A percentile compares a stretch with the other conserved stretches of the same genome.
phyloP scores from a whole-genome alignment of 2,113 vertebrate species.

The Gila orcuttii region DNA sequence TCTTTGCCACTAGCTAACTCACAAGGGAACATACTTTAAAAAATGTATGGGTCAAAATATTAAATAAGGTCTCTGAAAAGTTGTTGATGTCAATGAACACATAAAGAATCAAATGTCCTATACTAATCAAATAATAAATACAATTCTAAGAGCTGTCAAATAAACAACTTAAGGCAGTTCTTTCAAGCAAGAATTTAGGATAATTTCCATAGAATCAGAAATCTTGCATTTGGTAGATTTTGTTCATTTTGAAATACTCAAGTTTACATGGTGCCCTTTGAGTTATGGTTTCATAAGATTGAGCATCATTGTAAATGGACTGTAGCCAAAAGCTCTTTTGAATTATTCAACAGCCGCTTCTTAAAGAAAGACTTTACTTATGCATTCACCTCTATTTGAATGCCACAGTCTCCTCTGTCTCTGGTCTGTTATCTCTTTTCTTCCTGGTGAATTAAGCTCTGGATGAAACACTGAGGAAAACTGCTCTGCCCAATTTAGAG shows the following conservation, averaged over 20 bases:
- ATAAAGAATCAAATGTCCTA: background rate
- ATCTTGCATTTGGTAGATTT: background rate
- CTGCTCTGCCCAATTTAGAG: constrained; percentile 38
- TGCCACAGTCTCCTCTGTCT: constrained; percentile 10
- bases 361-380: constrained; percentile 7
- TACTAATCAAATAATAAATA: background rate
- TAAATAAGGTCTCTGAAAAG: background rate
- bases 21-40: background rate
- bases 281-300: constrained; percentile 31
- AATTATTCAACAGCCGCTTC: constrained; percentile 45
- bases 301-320: constrained; percentile 23
- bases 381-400: constrained; percentile 23
- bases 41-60: background rate
- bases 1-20: constrained; percentile 8
- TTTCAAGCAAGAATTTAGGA: background rate
- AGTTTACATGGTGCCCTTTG: background rate
- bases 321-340: constrained; percentile 29
- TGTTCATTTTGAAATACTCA: background rate
- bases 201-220: background rate
- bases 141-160: background rate
- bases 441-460: constrained; percentile 39
- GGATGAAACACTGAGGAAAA: constrained; percentile 23
- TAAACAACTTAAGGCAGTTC: background rate
- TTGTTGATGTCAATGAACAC: background rate
- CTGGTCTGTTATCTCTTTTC: constrained; percentile 16